phyloP scores from a whole-genome alignment of 2,797 vertebrate species.

The Acipenser transmontanus region DNA sequence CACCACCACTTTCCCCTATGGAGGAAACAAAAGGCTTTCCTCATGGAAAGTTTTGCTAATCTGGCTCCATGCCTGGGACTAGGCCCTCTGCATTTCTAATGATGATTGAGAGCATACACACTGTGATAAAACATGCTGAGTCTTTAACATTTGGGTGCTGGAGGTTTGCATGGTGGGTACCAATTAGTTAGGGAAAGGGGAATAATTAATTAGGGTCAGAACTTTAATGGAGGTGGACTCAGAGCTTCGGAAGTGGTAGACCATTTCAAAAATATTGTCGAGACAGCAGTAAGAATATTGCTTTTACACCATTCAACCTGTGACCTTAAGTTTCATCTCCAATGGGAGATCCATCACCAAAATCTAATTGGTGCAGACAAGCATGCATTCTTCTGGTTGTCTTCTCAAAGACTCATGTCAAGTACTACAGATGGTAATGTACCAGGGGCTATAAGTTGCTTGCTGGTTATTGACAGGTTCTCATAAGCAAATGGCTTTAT shows the following conservation, averaged over 20 bases:
- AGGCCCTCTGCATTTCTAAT: slow-evolving; percentile 70
- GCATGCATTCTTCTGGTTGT: slow-evolving; percentile 48
- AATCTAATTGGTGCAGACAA: slow-evolving; percentile 41
- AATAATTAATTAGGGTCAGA: slow-evolving; percentile 25
- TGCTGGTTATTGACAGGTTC: slow-evolving; percentile 51
- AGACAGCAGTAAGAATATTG: slow-evolving; percentile 22
- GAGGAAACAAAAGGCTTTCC: slow-evolving; percentile 73
- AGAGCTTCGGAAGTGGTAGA: slow-evolving; percentile 26
- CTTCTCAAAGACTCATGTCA: slow-evolving; percentile 53
- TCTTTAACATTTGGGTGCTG: slow-evolving; percentile 59
- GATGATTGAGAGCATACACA: slow-evolving; percentile 76
- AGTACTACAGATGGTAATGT: slow-evolving; percentile 39
- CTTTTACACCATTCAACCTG: slow-evolving; percentile 45
- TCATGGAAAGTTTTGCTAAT: slow-evolving; percentile 90
- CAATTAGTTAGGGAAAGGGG: slow-evolving; percentile 30
- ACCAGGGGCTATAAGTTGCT: slow-evolving; percentile 30
- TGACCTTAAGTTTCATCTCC: slow-evolving; percentile 39
- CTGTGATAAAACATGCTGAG: slow-evolving; percentile 72
- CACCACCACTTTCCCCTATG: slow-evolving; percentile 32
- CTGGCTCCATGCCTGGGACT: slow-evolving; percentile 71
- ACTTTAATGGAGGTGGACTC: slow-evolving; percentile 28
- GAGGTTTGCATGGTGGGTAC: slow-evolving; percentile 46
- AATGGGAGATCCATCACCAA: slow-evolving; percentile 35
- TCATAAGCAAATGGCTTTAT: slow-evolving; percentile 53
- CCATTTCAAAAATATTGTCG: slow-evolving; percentile 25